Base-by-base conservation (phyloP, 2,113 vertebrate species). In the Gila orcuttii region DNA sequence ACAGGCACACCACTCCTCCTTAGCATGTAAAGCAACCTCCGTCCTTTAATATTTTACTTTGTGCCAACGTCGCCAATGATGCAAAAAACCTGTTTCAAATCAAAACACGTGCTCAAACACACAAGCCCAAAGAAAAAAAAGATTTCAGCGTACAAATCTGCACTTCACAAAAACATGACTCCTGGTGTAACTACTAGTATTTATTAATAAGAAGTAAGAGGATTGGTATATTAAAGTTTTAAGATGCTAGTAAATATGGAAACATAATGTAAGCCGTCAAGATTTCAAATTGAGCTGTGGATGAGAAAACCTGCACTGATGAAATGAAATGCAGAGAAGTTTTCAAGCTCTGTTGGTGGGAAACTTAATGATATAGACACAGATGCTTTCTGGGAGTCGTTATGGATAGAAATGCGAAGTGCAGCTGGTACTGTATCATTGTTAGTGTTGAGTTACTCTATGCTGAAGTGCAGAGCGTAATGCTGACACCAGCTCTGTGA, bases 301-400 rank as follows among this genome's bases (percentile, higher is more conserved):
- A 11, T 71, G 68, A 23, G 39, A 42, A 73, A 73, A 12, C 33
- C 12, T 71, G 68, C 4, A 73, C 68, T 73, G 42, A 73, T 73
- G 36, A 73, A 42, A 73, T 42, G 69, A 42, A 42, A 71, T 1
- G 1, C 19, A 23, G 19, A 57, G 6, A 21, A 4, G 9, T 42
- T 73, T 42, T 73, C 21, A 73, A 11, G 69, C 69, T 42, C 69
- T 42, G 68, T 73, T 42, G 68, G 21, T 12, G 11, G 31, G 52
- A 59, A 59, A 78, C 52, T 59, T 33, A 19, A 78, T 31, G 50
- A 36, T 52, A n/a, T 17, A 78, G 50, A 78, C 28, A 59, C 59
- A 33, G 55, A 78, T 78, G 76, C 76, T 15, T 52, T 78, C 76
- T 13, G 76, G 76, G 52, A 78, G 50, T 59, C 12, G 75, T 78